Base-by-base conservation (phyloP, 2,888 invertebrate species). In the Volucella inanis region DNA sequence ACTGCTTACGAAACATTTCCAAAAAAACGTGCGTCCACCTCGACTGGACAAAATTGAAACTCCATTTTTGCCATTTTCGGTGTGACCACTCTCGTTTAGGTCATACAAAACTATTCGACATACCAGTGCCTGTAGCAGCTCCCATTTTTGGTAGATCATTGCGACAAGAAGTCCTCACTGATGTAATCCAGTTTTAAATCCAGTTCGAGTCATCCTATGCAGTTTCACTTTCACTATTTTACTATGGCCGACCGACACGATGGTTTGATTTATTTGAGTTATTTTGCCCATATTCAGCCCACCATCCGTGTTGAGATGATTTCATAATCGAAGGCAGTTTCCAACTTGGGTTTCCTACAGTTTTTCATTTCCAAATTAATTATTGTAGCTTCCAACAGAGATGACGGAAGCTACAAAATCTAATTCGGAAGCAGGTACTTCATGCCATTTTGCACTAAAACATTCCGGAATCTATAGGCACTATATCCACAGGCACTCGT, bases 211-310 rank as follows among this genome's bases (percentile, higher is more conserved):
- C 70, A 71, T 70, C 15, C 52, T 62, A 74, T 67, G 61, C 68
- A 81, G 59, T 72, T 78, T 78, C 82, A 78, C 82, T 83, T 83
- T 83, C 82, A 83, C 82, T 78, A 59, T 68, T 64, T 74, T 49
- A 39, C 45, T 11, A 12, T 45, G 38, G 75, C 31, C 31, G 6
- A 31, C 31, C 31, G 31, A 6, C 31, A 31, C 31, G 31, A 2
- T 61, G 43, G 50, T n/a, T n/a, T n/a, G n/a, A n/a, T n/a, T n/a
- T 54, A 31, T 50, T 55, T 22, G 41, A 22, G 64, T 65, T 64
- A 49, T n/a, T n/a, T n/a, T n/a, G n/a, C 18, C 18, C 18, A 2
- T 18, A 22, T 39, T 57, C 64, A 65, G 55, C 49, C 50, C 59
- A 55, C 52, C 38, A 57, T 22, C 22, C 43, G 22, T 22, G 31